These are phyloP conservation scores for Gerris lacustris DNA, from an alignment of 2,888 invertebrate species.

Conservation along the genomic window DNA sequence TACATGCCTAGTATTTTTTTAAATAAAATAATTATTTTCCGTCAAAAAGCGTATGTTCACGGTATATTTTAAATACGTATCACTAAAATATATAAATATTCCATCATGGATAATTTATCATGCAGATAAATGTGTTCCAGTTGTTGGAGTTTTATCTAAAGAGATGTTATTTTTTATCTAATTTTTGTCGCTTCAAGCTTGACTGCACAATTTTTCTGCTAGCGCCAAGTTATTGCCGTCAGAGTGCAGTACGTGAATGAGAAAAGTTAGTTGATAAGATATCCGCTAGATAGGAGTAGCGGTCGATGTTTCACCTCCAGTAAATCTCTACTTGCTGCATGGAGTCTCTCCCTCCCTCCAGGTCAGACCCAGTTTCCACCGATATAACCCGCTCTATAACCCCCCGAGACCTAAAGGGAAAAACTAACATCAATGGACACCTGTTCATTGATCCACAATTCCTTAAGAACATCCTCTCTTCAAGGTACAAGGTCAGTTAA, in stretches of 20 bases:
- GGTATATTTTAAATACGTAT: too few species aligned
- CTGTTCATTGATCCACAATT: background rate
- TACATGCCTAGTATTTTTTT: too few species aligned
- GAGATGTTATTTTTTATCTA: too few species aligned
- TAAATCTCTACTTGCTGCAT: background rate
- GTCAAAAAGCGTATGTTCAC: too few species aligned
- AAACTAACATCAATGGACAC: background rate
- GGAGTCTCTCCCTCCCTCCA: background rate
- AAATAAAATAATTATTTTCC: too few species aligned
- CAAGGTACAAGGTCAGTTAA: background rate
- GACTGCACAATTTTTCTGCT: too few species aligned
- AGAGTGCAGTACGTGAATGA: background rate
- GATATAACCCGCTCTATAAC: background rate
- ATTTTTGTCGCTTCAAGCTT: too few species aligned
- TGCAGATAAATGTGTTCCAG: too few species aligned
- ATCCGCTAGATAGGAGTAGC: background rate
- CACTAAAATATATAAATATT: too few species aligned
- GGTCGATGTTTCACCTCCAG: background rate
- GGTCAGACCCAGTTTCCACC: background rate
- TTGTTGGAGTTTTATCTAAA: too few species aligned
- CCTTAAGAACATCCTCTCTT: background rate
- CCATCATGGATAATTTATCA: too few species aligned
- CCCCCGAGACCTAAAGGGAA: background rate
- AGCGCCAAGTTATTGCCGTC: background rate
- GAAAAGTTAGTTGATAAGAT: background rate